Evolutionary conservation across 2,797 vertebrate genomes (phyloP), one percentile per base, ranked within the genome.

Genomic region (Siniperca obscura): DNA sequence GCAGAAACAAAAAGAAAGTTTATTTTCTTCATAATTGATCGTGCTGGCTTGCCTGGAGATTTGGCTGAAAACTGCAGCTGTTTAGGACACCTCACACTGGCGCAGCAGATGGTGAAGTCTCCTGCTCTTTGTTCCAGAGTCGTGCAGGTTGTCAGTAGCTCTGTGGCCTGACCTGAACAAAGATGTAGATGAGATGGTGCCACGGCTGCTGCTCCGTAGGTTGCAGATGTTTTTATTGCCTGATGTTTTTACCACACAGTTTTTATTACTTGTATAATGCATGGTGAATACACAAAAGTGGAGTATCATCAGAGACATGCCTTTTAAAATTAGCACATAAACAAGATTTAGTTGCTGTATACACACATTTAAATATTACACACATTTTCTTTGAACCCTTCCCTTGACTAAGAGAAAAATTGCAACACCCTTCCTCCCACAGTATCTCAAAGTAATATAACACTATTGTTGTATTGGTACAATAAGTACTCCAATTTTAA

Each of bases 111-210:
- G 86, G 75, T 44, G 71, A 46, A 56, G 74, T 27, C 55, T 70
- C 56, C 34, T 68, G 62, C 42, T 90, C 50, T 89, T 78, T 81
- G 78, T 76, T 87, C 73, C 83, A 46, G 56, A 44, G 70, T 71
- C 7, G 3, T 59, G 74, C 76, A 68, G 71, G 62, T 73, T 81
- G 60, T 78, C 80, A 57, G 62, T 1, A 9, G 69, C 48, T 82
- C 38, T 82, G 53, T 62, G 52, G 9, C 50, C 34, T 46, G 22
- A 72, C 30, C 60, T 34, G 38, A 81, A 74, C 57, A 38, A 55
- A 69, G 59, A 66, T 70, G 42, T 21, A 57, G 59, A 87, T 53
- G 67, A 71, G 61, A 57, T 25, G 59, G 44, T 34, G 79, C 52
- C 40, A 30, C n/a, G 7, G 69, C 50, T 46, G 57, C 30, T 48